phyloP scores from a whole-genome alignment of 2,113 vertebrate species.

The Aix galericulata region DNA sequence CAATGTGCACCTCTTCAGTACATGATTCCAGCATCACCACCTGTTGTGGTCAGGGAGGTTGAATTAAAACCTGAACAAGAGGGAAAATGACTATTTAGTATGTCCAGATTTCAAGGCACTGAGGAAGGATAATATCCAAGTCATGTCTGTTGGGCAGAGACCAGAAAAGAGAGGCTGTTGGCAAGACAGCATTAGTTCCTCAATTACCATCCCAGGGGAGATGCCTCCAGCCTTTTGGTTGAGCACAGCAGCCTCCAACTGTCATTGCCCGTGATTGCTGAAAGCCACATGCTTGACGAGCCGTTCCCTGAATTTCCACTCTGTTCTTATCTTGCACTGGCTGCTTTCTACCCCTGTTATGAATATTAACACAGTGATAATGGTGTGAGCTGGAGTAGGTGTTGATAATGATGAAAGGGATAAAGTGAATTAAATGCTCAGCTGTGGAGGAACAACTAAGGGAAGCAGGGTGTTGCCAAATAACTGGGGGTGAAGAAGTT shows the following conservation, averaged over 20 bases:
- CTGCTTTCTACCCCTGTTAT: neutral
- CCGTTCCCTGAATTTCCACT: neutral
- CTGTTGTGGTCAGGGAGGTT: constrained; percentile 30
- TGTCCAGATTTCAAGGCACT: neutral
- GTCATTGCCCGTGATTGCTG: neutral
- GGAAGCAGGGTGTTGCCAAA: neutral
- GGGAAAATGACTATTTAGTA: neutral
- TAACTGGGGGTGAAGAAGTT: neutral
- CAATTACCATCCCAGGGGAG: neutral
- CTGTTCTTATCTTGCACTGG: neutral
- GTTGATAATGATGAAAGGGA: neutral
- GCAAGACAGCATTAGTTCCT: neutral
- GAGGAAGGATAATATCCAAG: neutral
- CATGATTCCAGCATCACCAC: neutral
- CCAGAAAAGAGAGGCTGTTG: neutral
- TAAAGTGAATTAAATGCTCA: neutral
- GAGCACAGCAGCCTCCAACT: neutral
- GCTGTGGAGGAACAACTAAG: neutral
- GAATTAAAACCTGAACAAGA: constrained; percentile 15
- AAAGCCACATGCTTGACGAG: neutral
- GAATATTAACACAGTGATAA: neutral
- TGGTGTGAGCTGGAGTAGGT: neutral
- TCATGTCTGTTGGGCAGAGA: neutral
- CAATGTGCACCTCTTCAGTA: neutral
- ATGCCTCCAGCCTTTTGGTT: neutral